Evolutionary conservation across 2,888 invertebrate genomes (phyloP).

Genomic region (Catocala sponsa): DNA sequence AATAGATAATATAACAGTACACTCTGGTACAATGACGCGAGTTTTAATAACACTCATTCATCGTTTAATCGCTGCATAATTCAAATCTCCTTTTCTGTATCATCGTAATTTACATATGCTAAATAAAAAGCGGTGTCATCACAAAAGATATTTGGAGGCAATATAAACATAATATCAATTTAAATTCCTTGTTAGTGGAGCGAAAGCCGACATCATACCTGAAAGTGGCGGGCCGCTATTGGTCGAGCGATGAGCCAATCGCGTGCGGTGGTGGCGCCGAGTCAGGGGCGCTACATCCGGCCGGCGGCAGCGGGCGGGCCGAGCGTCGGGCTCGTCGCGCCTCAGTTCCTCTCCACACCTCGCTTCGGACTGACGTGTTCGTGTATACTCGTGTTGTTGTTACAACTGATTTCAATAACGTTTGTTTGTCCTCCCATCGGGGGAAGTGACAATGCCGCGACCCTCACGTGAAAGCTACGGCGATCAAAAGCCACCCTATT

Average conservation of each 20-base stretch:
- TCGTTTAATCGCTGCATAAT: constrained; percentile 82
- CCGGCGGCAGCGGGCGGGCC: constrained; percentile 63
- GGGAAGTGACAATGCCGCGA: constrained; percentile 93
- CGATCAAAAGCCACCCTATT: constrained; percentile 99
- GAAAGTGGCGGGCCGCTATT: constrained; percentile 69
- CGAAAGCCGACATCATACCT: constrained; percentile 88
- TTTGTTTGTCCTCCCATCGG: constrained; percentile 46
- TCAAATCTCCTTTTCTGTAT: constrained; percentile 86
- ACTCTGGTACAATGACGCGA: constrained; percentile 61
- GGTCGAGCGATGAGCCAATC: constrained; percentile 71
- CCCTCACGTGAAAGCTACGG: constrained; percentile 98
- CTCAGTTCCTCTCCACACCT: constrained; percentile 84
- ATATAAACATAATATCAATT: constrained; percentile 89
- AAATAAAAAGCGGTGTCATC: constrained; percentile 89
- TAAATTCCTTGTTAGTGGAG: constrained; percentile 88
- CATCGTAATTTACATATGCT: constrained; percentile 87
- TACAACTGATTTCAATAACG: constrained; percentile 50
- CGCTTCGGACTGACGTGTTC: constrained; percentile 79
- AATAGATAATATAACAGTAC: no score
- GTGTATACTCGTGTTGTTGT: constrained; percentile 64
- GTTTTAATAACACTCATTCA: constrained; percentile 81
- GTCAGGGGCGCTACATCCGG: constrained; percentile 57
- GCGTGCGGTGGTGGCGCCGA: constrained; percentile 41
- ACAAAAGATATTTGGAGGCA: constrained; percentile 88
- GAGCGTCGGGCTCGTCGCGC: constrained; percentile 66